Base-by-base conservation (phyloP, 2,797 vertebrate species). In the Eupleurogrammus muticus region DNA sequence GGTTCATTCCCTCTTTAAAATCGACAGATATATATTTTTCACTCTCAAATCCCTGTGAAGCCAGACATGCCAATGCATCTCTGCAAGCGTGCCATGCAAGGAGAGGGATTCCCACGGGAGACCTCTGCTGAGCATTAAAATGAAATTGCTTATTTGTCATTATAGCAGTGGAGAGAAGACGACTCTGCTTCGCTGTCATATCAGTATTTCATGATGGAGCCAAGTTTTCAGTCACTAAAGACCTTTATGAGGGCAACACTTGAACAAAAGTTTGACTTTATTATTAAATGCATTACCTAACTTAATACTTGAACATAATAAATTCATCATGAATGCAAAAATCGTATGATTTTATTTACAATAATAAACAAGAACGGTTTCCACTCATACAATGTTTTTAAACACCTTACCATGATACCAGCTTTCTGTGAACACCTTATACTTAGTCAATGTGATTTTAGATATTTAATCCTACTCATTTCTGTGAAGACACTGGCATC, bases 11-110 rank as follows among this genome's bases (percentile, higher is more conserved):
- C 77, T 84, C 85, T 86, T 82, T 80, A 86, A 86, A 84, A 86
- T 87, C 79, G 89, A 88, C 77, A 87, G 88, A 90, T 89, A 83
- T 75, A 75, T 74, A 90, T 88, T 84, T n/a, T 91, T 77, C 79
- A 75, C 65, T 81, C 68, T 73, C 77, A 77, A 82, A 87, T 82
- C 73, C 70, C 80, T 0, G 10, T 47, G 59, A 82, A 87, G 76
- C 58, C 69, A 69, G 21, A 75, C 56, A 66, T 46, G 57, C 85
- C 81, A 69, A 63, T 65, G 65, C 73, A 70, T 57, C 70, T 54
- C 72, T 36, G 51, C 57, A 67, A 70, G 79, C 60, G 24, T 65
- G 66, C 56, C 72, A 34, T 51, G 38, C 17, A 28, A 71, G 64
- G 36, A 77, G 34, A 81, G 70, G 59, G 72, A 74, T 71, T 89